Percentiles rank a stretch among this genome's conserved stretches.
Conservation (phyloP, 2,888 invertebrate genomes). For the Platycnemis pennipes region DNA sequence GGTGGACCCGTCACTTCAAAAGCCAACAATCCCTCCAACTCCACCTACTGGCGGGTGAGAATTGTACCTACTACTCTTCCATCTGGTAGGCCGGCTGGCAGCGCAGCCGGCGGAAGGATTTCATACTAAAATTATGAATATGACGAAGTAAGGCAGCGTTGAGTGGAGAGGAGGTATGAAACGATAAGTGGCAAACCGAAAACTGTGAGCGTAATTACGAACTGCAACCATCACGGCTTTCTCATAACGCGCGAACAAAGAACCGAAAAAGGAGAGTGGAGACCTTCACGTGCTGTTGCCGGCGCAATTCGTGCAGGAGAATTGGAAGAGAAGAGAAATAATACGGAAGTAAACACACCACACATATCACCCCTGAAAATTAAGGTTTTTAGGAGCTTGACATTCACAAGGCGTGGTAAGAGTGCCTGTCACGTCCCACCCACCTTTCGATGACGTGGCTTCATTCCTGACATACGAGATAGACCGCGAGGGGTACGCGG, state of each 20-base stretch:
- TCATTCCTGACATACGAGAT: too few relatives aligned
- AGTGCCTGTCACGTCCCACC: too few relatives aligned
- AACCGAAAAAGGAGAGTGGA: background rate
- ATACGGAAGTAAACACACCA: too few relatives aligned
- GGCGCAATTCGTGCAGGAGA: background rate
- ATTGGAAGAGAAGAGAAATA: background rate
- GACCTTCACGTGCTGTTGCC: background rate
- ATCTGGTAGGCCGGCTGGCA: background rate
- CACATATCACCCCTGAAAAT: too few relatives aligned
- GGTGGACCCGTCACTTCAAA: background rate
- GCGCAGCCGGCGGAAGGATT: background rate
- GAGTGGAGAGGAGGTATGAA: background rate
- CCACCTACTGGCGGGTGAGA: slow-evolving; percentile 6
- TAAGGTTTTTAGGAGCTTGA: too few relatives aligned
- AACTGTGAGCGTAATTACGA: background rate
- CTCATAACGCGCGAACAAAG: background rate
- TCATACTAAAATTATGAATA: background rate
- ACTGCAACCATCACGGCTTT: background rate
- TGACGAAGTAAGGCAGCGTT: background rate
- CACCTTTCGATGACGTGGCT: too few relatives aligned
- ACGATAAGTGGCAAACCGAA: background rate
- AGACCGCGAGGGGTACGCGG: too few relatives aligned
- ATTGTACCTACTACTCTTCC: background rate
- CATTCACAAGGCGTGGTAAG: too few relatives aligned
- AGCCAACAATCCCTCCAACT: background rate